These are phyloP conservation scores for Synergus itoensis DNA, from an alignment of 2,888 invertebrate species.

Conservation along the genomic window DNA sequence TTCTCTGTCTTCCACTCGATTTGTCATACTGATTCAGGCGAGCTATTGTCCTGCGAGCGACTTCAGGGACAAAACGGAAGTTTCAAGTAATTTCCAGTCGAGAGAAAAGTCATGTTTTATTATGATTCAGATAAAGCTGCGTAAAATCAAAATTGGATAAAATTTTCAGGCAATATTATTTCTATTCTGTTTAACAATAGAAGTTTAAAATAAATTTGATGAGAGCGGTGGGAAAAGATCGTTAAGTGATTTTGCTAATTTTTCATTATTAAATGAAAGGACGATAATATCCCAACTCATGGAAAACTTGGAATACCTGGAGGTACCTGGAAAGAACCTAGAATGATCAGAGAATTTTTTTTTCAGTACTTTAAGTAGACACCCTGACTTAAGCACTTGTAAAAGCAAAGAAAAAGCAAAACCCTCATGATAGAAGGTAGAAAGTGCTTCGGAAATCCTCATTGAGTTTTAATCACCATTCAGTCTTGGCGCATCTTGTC, in stretches of 20 bases:
- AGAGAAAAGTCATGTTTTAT: neutral
- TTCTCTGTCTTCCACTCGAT: neutral
- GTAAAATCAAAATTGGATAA: neutral
- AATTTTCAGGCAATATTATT: neutral
- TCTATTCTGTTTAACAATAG: too few species aligned
- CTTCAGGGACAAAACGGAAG: neutral
- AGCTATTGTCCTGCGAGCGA: neutral
- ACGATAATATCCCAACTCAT: too few species aligned
- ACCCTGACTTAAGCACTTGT: neutral
- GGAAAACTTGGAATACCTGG: too few species aligned
- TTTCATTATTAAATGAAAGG: too few species aligned
- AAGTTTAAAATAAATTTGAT: too few species aligned
- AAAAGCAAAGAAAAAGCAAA: conserved; percentile 1
- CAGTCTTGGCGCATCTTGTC: neutral
- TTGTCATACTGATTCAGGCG: neutral
- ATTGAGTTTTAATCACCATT: conserved; percentile 27
- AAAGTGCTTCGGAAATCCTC: conserved; percentile 12
- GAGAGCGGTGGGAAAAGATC: too few species aligned
- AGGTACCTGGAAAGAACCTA: too few species aligned
- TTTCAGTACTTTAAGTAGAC: conserved; percentile 27
- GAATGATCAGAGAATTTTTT: neutral
- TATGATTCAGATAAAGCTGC: neutral
- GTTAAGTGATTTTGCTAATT: too few species aligned
- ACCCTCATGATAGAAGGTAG: neutral
- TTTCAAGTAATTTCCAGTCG: neutral